Base-by-base conservation (phyloP, 2,797 vertebrate genomes). In the Trachurus trachurus region DNA sequence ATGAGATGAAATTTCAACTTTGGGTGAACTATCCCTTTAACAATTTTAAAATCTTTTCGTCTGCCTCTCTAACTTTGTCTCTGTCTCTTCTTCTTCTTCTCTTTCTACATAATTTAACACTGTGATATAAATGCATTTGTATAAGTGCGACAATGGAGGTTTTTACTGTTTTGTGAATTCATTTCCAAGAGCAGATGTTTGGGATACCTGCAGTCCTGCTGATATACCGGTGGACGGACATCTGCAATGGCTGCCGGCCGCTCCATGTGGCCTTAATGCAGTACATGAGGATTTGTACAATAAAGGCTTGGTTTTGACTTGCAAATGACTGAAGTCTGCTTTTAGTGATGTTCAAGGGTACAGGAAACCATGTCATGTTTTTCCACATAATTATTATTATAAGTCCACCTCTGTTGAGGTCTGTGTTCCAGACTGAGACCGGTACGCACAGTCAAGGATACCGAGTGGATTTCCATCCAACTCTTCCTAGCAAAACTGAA, bases 331-430 rank as follows among this genome's bases (percentile, higher is more conserved):
- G 26, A 47, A 1, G 9, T 78, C 9, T 53, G 60, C 75, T 88
- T 83, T 85, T 58, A 88, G 60, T 45, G 63, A 81, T 66, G 61
- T 73, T 79, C 75, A 89, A 78, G 82, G 82, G 4, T 61, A 80
- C 42, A 69, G 49, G 68, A 83, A 68, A 54, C 22, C 60, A 71
- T 44, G 53, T 1, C 59, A 57, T 67, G 47, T 66, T 65, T 65
- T 58, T 65, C 42, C 13, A 34, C 47, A 67, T 76, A 56, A 76
- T 71, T 56, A 76, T 71, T 56, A 76, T 69, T 56, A 45, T 12
- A 12, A 61, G 39, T 71, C 40, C 65, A 66, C 0, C 10, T 45
- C 57, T 44, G 39, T 66, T 10, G 21, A 76, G 34, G 34, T 9
- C 60, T 50, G 22, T 57, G 52, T 70, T 66, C 22, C 53, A 54